Conservation (phyloP, 2,797 vertebrate species). For the Meda fulgida region DNA sequence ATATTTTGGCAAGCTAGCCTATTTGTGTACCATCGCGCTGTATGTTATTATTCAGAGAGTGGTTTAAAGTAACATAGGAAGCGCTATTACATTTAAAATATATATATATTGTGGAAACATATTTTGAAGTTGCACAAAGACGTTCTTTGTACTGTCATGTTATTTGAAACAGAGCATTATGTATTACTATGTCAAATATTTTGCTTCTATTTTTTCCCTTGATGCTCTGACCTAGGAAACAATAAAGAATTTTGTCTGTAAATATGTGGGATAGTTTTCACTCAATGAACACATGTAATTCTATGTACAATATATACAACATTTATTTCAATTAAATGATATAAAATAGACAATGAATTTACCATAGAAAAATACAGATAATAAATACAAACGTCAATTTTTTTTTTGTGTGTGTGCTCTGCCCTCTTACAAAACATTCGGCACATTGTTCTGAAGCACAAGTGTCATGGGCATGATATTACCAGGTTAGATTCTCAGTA, state of each 20-base stretch:
- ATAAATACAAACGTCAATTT: slow-evolving; percentile 84
- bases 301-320: slow-evolving; percentile 89
- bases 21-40: background rate
- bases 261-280: slow-evolving; percentile 6
- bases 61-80: slow-evolving; percentile 27
- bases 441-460: slow-evolving; percentile 77
- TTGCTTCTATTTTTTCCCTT: slow-evolving; percentile 83
- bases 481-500: slow-evolving; percentile 77
- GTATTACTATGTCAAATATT: slow-evolving; percentile 64
- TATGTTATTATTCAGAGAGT: slow-evolving; percentile 20
- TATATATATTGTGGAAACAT: slow-evolving; percentile 39
- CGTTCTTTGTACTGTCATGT: slow-evolving; percentile 50
- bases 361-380: slow-evolving; percentile 88
- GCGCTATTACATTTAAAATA: background rate
- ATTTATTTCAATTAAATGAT: slow-evolving; percentile 87
- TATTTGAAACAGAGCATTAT: slow-evolving; percentile 52
- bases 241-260: slow-evolving; percentile 66
- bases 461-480: slow-evolving; percentile 73
- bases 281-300: slow-evolving; percentile 56
- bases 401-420: slow-evolving; percentile 73
- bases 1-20: slow-evolving; percentile 23
- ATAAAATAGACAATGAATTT: slow-evolving; percentile 88
- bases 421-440: slow-evolving; percentile 84
- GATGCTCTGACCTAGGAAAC: slow-evolving; percentile 60
- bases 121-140: slow-evolving; percentile 49